Percentiles rank a stretch among this genome's conserved stretches.
Conservation (phyloP, 2,797 vertebrate species). For the Micromesistius poutassou region DNA sequence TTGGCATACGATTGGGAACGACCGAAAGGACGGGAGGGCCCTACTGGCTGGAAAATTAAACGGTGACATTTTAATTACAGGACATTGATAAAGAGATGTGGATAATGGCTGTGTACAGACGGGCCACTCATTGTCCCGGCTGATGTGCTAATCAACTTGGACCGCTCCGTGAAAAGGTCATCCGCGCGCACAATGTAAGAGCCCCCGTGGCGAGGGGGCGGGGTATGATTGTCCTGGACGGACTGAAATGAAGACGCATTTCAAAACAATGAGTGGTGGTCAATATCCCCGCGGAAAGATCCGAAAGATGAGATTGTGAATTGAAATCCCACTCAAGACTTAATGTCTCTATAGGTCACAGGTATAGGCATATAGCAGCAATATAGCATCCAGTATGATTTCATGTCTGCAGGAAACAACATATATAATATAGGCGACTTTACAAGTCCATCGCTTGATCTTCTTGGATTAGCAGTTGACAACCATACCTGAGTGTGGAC, state of each 20-base stretch:
- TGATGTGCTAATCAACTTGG: slow-evolving; percentile 71
- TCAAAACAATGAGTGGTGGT: slow-evolving; percentile 63
- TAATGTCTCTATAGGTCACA: slow-evolving; percentile 64
- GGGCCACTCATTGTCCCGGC: slow-evolving; percentile 61
- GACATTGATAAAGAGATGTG: slow-evolving; percentile 85
- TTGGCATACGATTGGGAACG: slow-evolving; percentile 82
- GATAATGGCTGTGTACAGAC: slow-evolving; percentile 69
- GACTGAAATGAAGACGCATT: slow-evolving; percentile 68
- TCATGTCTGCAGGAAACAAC: background rate
- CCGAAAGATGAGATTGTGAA: slow-evolving; percentile 58
- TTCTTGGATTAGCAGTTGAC: background rate
- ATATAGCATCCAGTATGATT: slow-evolving; percentile 44
- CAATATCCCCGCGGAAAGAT: slow-evolving; percentile 58
- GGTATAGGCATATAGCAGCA: slow-evolving; percentile 11
- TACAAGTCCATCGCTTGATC: background rate
- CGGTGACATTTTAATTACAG: slow-evolving; percentile 97
- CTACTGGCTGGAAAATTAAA: slow-evolving; percentile 84
- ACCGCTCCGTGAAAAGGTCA: slow-evolving; percentile 61
- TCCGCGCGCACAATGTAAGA: background rate
- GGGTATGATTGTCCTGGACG: slow-evolving; percentile 14
- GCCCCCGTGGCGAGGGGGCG: background rate
- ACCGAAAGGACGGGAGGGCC: slow-evolving; percentile 66
- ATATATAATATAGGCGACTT: no score
- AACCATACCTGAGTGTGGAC: background rate
- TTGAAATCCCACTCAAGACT: slow-evolving; percentile 41